These are phyloP conservation scores for Mylabris sibirica DNA, from an alignment of 2,888 invertebrate species.

Conservation along the genomic window DNA sequence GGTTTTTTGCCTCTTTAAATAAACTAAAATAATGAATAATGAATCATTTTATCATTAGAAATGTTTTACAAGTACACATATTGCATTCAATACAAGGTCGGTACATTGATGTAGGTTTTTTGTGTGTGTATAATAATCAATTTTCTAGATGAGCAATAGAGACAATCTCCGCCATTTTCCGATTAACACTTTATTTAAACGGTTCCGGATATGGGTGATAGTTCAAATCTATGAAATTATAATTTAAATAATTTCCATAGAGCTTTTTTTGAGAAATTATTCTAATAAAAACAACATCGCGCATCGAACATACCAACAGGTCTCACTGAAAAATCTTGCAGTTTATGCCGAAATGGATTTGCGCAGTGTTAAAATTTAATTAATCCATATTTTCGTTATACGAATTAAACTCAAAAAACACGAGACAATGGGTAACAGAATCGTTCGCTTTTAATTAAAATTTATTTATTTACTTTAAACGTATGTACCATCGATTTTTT, in stretches of 20 bases:
- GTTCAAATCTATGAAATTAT: not conserved
- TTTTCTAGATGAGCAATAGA: conserved; percentile 12
- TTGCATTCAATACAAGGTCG: conserved; percentile 21
- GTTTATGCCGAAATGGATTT: no score
- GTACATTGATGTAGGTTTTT: not conserved
- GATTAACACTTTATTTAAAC: conserved; percentile 6
- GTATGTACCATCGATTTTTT: no score
- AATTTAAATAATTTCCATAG: not conserved
- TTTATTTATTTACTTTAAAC: no score
- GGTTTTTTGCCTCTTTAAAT: conserved; percentile 3
- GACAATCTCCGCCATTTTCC: conserved; percentile 11
- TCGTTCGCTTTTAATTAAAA: no score
- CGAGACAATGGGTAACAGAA: no score
- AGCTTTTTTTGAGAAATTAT: not conserved
- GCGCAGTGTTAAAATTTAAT: no score
- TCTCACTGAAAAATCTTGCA: no score
- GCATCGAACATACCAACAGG: no score
- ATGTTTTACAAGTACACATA: conserved; percentile 22
- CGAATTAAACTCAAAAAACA: no score
- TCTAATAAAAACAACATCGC: not conserved
- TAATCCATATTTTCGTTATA: no score
- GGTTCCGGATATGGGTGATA: not conserved
- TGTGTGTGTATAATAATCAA: not conserved
- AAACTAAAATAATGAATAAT: conserved; percentile 19
- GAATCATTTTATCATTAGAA: conserved; percentile 30